These are phyloP conservation scores for Anarhynchus alexandrinus DNA, from an alignment of 2,113 vertebrate species.

Conservation along the genomic window DNA sequence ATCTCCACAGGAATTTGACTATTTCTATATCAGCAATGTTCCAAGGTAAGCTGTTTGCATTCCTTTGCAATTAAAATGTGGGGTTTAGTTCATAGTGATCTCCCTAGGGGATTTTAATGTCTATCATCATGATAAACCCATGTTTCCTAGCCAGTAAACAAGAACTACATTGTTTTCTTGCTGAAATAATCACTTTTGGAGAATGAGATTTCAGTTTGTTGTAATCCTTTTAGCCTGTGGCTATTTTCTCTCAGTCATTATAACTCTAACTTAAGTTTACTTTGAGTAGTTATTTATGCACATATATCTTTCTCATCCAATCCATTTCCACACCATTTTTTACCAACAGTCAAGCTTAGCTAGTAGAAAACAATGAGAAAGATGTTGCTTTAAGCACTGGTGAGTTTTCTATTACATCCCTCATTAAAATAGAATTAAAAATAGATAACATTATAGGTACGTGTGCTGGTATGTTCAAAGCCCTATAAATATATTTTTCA, in stretches of 20 bases:
- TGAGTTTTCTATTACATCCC: slow-evolving; percentile 35
- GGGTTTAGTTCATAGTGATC: background rate
- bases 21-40: background rate
- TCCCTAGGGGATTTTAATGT: background rate
- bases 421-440: slow-evolving; percentile 47
- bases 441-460: background rate
- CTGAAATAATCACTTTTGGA: slow-evolving; percentile 33
- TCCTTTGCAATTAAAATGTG: slow-evolving; percentile 23
- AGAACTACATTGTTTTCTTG: background rate
- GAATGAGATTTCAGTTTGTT: background rate
- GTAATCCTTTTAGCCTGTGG: background rate
- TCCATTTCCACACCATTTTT: slow-evolving; percentile 2
- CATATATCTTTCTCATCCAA: background rate
- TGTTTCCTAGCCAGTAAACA: slow-evolving; percentile 26
- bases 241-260: background rate
- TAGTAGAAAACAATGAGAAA: slow-evolving; percentile 6
- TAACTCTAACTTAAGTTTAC: slow-evolving; percentile 7
- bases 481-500: background rate
- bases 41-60: background rate
- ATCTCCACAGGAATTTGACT: background rate
- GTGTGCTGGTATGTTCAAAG: background rate
- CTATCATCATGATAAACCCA: slow-evolving; percentile 15
- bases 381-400: background rate
- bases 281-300: background rate
- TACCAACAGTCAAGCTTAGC: background rate